Base-by-base conservation (phyloP, 2,888 invertebrate species). In the Petrolisthes manimaculis region DNA sequence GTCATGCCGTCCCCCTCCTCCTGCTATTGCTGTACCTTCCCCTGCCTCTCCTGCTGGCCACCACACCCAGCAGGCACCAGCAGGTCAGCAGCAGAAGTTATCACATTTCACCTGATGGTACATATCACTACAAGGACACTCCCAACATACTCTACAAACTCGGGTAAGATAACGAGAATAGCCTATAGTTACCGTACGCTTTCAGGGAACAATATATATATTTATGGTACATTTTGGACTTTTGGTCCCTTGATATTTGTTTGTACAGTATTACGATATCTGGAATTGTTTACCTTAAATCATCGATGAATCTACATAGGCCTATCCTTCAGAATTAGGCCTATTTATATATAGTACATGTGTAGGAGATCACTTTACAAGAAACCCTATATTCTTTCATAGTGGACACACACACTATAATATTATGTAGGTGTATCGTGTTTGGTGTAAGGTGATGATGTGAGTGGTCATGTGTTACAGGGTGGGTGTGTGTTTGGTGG, bases 401-500 rank as follows among this genome's bases (percentile, higher is more conserved):
- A 37, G 37, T 37, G 37, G 37, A 1, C 37, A 37, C 37, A 37
- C 37, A 37, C 37, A 37, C 37, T 37, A 37, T 9, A 61, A 12
- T 9, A 61, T 61, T 9, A 61, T 61, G 61, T 12, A 12, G 61
- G 9, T 3, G 3, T 9, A 61, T 61, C 1, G 18, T 12, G 18
- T 61, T 61, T 61, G 61, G 12, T 61, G 18, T 37, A 37, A 37
- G 37, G 37, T 37, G 37, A 37, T 37, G 37, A 37, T 37, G 37
- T 1, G 37, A 37, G 37, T 37, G 2, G 37, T 37, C 37, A 37
- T 37, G 18, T 18, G n/a, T 71, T 4, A n/a, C 71, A 71, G 84
- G 37, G 54, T n/a, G 37, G 84, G 61, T 9, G 77, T 77, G 21
- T 86, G 86, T 55, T 54, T 86, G 37, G 74, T 74, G 55, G 86